Conservation (phyloP, 2,888 invertebrate species). For the Ectropis crepuscularia region DNA sequence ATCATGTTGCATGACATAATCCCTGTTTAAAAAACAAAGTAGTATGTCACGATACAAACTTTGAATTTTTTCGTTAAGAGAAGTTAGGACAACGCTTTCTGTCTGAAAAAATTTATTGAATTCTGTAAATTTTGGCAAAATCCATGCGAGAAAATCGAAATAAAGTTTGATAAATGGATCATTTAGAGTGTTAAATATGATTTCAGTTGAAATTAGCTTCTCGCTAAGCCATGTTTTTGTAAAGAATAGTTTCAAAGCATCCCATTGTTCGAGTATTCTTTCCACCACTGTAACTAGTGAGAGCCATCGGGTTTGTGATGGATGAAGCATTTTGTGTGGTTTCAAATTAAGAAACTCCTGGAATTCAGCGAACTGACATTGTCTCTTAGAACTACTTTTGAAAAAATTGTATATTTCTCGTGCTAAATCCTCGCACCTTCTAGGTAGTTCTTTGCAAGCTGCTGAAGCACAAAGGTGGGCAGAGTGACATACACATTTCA, state of each 20-base stretch:
- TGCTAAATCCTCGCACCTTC: not conserved
- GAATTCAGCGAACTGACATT: not conserved
- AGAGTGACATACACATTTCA: slow-evolving; percentile 12
- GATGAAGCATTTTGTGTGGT: too few relatives aligned
- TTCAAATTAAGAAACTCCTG: slow-evolving; percentile 13
- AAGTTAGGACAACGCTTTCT: slow-evolving; percentile 1
- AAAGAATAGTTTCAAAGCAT: slow-evolving; percentile 1
- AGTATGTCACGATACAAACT: slow-evolving; percentile 1
- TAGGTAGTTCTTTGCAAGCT: slow-evolving; percentile 8
- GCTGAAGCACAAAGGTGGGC: slow-evolving; percentile 4
- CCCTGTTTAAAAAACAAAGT: too few relatives aligned
- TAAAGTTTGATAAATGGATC: not conserved
- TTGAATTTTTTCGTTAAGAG: not conserved
- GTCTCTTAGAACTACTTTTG: slow-evolving; percentile 1
- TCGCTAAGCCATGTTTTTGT: not conserved
- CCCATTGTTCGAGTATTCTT: slow-evolving; percentile 9
- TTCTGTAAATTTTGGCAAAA: slow-evolving; percentile 1
- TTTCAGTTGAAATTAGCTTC: slow-evolving; percentile 2
- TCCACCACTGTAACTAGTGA: slow-evolving; percentile 7
- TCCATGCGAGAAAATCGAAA: too few relatives aligned
- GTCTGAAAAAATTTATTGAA: slow-evolving; percentile 3
- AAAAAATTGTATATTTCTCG: slow-evolving; percentile 11
- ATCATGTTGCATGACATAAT: too few relatives aligned
- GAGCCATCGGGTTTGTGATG: too few relatives aligned
- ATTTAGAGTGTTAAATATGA: not conserved